Evolutionary conservation across 2,797 vertebrate genomes (phyloP), one percentile per base, ranked within the genome.

Genomic region (Mormyrus proboscirostris): DNA sequence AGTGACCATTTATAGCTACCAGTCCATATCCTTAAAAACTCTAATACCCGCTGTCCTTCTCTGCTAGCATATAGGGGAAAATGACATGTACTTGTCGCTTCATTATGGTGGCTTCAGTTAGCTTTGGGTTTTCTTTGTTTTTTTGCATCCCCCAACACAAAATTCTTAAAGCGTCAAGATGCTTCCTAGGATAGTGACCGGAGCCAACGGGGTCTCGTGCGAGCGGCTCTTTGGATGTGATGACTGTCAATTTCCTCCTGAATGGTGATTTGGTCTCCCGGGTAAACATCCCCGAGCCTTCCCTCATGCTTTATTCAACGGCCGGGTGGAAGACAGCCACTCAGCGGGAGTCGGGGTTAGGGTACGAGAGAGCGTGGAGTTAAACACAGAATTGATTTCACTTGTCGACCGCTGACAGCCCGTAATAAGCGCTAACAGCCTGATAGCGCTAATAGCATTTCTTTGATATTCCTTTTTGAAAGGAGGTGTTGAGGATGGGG

Each of bases 341-440:
- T 44, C 82, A 41, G 19, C n/a, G 2, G 76, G 76, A 47, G n/a
- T 12, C 38, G n/a, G 1, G 76, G 76, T 33, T 1, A 5, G 47
- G 82, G 41, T 50, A 25, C 82, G n/a, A 84, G 47, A 9, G n/a
- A 50, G 44, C 41, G 2, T 22, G 47, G 41, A 50, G 19, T 84
- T 84, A 84, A 50, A 50, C 79, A 84, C 44, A 25, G 82, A 84
- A 50, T 9, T 50, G 82, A 84, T 84, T 84, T 84, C 41, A 49
- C 19, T 49, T 50, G 47, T 84, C 4, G 47, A 3, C 8, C 44
- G 7, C 33, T 83, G 47, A 84, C 82, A 50, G n/a, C 47, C 1
- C 3, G 47, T 50, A 47, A 25, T 84, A 84, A 84, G 9, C 2
- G 22, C 82, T 50, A 84, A 83, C 41, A 49, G 41, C 82, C 41